Base-by-base conservation (phyloP, 2,888 invertebrate species). In the Eilema caniola region DNA sequence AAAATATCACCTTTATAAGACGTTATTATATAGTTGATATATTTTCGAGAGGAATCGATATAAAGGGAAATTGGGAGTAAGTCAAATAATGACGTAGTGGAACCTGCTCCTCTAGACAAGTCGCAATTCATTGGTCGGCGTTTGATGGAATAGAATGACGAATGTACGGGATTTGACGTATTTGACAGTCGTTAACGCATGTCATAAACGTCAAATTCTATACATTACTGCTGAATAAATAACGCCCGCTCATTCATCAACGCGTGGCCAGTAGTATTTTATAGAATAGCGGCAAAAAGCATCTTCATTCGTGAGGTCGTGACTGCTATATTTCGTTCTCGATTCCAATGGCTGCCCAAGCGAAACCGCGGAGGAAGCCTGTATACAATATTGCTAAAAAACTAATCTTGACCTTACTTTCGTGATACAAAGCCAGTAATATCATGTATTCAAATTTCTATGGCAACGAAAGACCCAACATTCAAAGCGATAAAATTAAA, bases 391-490 rank as follows among this genome's bases (percentile, higher is more conserved):
- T 74, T 73, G 73, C 78, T 83, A 76, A 79, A 74, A 66, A 69
- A 81, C 73, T 79, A 60, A 69, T 75, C 77, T 79, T 81, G 81
- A 83, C 81, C 82, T 81, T 76, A 77, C 81, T 71, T 71, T 75
- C 73, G 67, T 76, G 72, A 66, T 75, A 75, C 72, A 66, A 71
- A 79, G 74, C 68, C 76, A 78, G 67, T 72, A 60, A 72, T 71
- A 83, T 81, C 76, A 70, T 59, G 25, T 53, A 53, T 53, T n/a
- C 53, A 67, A 41, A 77, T 81, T 77, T 75, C 82, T 73, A 82
- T 82, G 83, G 83, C 76, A 82, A 82, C 81, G 70, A 70, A 73
- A 72, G 47, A 63, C 81, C 77, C 74, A 83, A 83, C 81, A 83
- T 60, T 64, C 67, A 63, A 53, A 56, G 28, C 57, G 41, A 25